Evolutionary conservation across 2,888 invertebrate species (phyloP).

Genomic region (Phoronis australis): DNA sequence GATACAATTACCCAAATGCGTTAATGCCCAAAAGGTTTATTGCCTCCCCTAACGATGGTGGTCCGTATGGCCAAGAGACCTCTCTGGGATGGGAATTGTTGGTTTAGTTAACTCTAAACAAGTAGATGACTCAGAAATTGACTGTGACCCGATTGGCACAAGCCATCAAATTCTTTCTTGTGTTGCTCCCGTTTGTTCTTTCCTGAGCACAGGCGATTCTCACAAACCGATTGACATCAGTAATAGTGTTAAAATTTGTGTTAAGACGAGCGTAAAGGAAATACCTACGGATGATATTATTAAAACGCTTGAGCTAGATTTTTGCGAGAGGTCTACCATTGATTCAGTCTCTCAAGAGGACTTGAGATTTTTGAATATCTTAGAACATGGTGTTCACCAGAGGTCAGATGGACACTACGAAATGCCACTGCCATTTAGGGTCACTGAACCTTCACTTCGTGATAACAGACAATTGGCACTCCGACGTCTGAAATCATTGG

Average conservation of each 20-base stretch:
- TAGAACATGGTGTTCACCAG: neutral
- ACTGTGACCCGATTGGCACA: neutral
- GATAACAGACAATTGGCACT: too few species aligned
- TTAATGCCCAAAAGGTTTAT: conserved; percentile 10
- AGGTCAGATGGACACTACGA: conserved; percentile 5
- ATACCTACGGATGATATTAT: too few species aligned
- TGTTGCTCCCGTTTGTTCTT: too few species aligned
- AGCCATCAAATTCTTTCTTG: neutral
- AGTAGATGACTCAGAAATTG: too few species aligned
- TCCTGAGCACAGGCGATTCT: too few species aligned
- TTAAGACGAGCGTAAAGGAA: neutral
- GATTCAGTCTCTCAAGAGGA: too few species aligned
- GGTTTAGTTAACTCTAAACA: too few species aligned
- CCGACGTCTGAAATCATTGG: neutral
- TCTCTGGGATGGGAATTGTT: conserved; percentile 14
- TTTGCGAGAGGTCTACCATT: neutral
- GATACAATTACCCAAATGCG: conserved; percentile 5
- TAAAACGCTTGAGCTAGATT: neutral
- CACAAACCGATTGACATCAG: too few species aligned
- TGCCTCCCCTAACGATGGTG: conserved; percentile 5
- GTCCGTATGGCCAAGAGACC: conserved; percentile 9
- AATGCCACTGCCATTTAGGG: conserved; percentile 5
- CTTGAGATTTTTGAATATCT: neutral
- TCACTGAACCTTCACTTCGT: neutral
- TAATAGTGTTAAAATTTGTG: too few species aligned